Evolutionary conservation across 1,140 invertebrate species (phyloP).

Genomic region (Platyscapa corneri): DNA sequence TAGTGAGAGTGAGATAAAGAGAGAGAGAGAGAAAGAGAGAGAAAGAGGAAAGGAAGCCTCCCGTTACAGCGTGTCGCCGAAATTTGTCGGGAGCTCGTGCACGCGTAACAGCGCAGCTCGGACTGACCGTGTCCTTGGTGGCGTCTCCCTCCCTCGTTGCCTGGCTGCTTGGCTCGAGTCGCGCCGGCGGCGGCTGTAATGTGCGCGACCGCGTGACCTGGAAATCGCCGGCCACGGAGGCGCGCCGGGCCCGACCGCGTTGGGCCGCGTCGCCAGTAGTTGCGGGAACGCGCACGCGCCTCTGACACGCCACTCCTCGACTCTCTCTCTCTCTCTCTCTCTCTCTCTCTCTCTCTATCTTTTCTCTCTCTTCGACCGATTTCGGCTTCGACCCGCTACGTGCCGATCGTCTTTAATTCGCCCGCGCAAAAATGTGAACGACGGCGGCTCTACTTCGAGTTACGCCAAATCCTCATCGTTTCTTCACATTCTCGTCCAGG

Average conservation of each 20-base stretch:
- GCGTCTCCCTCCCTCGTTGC: background rate
- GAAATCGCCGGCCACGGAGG: conserved; percentile 28
- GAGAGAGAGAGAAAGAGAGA: background rate
- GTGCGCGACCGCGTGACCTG: conserved; percentile 44
- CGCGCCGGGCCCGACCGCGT: background rate
- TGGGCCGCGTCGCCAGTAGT: conserved; percentile 5
- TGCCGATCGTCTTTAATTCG: background rate
- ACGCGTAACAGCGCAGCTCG: background rate
- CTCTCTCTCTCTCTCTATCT: background rate
- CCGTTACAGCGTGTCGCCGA: conserved; percentile 9
- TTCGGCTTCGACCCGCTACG: background rate
- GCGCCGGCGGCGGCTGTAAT: background rate
- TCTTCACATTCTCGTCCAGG: background rate
- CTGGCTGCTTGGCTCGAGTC: background rate
- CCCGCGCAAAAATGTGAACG: conserved; percentile 4
- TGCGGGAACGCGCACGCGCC: background rate
- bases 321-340: background rate
- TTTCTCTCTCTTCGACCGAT: background rate
- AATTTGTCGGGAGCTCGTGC: background rate
- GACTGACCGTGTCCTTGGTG: conserved; percentile 41
- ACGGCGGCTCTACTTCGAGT: background rate
- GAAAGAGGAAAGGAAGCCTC: background rate
- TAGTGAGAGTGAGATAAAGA: too few species aligned
- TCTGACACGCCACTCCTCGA: background rate
- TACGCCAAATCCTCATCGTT: background rate